Base-by-base conservation (phyloP, 2,113 vertebrate species). In the Pteropus alecto region DNA sequence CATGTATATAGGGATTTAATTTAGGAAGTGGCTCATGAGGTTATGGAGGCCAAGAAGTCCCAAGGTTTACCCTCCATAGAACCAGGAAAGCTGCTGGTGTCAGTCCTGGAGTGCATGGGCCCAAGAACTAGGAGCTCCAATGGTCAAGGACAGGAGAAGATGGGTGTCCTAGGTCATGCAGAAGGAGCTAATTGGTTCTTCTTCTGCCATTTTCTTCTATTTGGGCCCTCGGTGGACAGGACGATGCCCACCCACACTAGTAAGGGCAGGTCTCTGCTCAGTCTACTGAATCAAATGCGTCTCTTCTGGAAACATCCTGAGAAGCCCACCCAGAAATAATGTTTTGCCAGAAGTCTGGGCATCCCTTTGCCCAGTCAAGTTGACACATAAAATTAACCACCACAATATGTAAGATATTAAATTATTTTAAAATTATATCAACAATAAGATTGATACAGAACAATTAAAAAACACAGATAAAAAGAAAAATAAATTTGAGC, bases 401-500 rank as follows among this genome's bases (percentile, higher is more conserved):
- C 65, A 61, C 16, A 46, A 38, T 60, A 68, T 61, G 38, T 61
- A 79, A 38, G 41, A n/a, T 56, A 43, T 19, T 87, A 61, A 81
- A n/a, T 86, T 74, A 70, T 70, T 93, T 82, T 7, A 74, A 90
- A 90, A 85, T 90, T 63, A 93, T 16, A 70, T 48, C 51, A 54
- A 65, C 11, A 61, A 51, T 51, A 51, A 51, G 38, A 51, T 41
- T 58, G 67, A 76, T 76, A 24, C 7, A 82, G 74, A 61, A 84
- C 77, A 78, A 63, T 60, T 43, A 83, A 41, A 88, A 82, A 74
- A 33, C 65, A 76, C n/a, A 76, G 56, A 38, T 86, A 73, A 90
- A 93, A 93, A 86, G 35, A 58, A 79, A 79, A 77, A 78, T 61
- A 88, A 83, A 84, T 85, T 68, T 22, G 54, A 84, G 65, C 60